These are phyloP conservation scores for Eubucco bourcierii DNA, from an alignment of 2,113 vertebrate genomes.

Conservation along the genomic window DNA sequence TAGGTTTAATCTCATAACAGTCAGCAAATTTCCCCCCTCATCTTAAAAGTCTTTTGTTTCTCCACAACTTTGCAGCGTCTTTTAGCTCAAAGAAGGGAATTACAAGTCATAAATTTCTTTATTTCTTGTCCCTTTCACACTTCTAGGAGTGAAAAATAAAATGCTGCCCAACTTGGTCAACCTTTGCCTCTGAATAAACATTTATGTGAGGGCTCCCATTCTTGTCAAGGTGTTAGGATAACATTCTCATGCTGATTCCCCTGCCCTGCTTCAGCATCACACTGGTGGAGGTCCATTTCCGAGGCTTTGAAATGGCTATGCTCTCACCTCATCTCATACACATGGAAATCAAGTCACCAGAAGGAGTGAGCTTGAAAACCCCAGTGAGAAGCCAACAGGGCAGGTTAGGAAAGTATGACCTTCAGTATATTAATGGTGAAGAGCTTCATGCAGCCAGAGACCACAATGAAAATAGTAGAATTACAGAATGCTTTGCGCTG, in stretches of 20 bases:
- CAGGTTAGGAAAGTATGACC: conserved; percentile 9
- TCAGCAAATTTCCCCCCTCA: background rate
- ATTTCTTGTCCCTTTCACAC: conserved; percentile 24
- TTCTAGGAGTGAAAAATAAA: conserved; percentile 48
- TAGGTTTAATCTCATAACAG: background rate
- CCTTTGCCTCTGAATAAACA: conserved; percentile 61
- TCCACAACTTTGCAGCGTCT: background rate
- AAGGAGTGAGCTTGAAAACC: conserved; percentile 8
- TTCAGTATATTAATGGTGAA: background rate
- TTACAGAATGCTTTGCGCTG: background rate
- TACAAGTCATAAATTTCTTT: conserved; percentile 41
- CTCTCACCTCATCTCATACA: conserved; percentile 59
- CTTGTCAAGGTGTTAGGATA: conserved; percentile 71
- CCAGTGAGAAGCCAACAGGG: background rate
- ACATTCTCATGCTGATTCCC: conserved; percentile 71
- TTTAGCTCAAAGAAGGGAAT: background rate
- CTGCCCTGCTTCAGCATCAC: conserved; percentile 28
- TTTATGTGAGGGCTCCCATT: conserved; percentile 34
- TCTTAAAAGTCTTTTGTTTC: conserved; percentile 31
- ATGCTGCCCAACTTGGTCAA: background rate
- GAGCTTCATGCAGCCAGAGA: background rate
- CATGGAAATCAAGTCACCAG: conserved; percentile 65
- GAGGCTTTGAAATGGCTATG: conserved; percentile 71
- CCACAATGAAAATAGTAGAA: background rate
- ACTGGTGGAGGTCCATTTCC: conserved; percentile 43